Conservation (phyloP, 2,888 invertebrate species). For the Lycophotia porphyrea region DNA sequence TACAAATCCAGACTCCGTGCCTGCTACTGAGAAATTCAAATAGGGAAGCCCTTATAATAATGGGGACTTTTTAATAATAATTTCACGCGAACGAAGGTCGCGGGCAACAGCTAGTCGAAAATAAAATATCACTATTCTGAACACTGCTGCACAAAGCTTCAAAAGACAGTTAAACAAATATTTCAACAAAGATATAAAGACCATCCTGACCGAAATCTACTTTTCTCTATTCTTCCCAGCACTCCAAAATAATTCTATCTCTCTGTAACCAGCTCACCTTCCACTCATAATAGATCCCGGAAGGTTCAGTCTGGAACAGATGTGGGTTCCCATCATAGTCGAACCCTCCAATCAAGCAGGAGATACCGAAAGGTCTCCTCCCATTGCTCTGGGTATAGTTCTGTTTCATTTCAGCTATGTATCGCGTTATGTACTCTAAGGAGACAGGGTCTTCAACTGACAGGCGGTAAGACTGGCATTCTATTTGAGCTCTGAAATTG, state of each 20-base stretch:
- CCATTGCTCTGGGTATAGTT: conserved; percentile 99
- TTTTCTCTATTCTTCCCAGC: not conserved
- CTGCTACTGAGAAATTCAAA: too few relatives aligned
- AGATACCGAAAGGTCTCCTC: conserved; percentile 98
- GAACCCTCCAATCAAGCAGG: conserved; percentile 98
- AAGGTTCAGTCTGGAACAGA: conserved; percentile 99
- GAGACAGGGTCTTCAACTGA: conserved; percentile 99
- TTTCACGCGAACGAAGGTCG: too few relatives aligned
- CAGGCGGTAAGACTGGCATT: conserved; percentile 98
- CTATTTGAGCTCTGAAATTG: conserved; percentile 94
- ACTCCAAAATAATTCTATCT: not conserved
- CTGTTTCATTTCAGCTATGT: conserved; percentile 93
- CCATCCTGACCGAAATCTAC: not conserved
- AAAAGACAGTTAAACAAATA: not conserved
- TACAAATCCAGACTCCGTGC: too few relatives aligned
- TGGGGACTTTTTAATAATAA: too few relatives aligned
- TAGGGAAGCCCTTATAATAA: too few relatives aligned
- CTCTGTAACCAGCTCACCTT: conserved; percentile 83
- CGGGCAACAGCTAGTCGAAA: too few relatives aligned
- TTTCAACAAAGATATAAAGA: not conserved
- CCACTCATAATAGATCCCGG: conserved; percentile 99
- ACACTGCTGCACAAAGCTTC: not conserved
- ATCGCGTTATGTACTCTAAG: conserved; percentile 96
- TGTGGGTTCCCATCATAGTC: conserved; percentile 97
- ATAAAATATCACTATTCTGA: too few relatives aligned